Base-by-base conservation (phyloP, 1,140 invertebrate species). In the Lutraria rhynchaena region DNA sequence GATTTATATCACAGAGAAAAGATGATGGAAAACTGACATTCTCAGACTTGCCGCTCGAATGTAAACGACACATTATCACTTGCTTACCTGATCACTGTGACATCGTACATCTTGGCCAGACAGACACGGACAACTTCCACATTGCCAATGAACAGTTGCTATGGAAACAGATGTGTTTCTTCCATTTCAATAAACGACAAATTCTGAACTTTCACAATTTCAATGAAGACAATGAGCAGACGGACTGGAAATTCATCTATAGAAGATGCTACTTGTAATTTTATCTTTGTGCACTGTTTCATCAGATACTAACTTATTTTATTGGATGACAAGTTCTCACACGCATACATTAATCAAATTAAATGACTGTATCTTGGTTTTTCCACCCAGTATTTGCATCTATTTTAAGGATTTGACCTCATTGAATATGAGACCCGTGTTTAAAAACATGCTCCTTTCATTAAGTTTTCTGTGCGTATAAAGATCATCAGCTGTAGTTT, bases 31-130 rank as follows among this genome's bases (percentile, higher is more conserved):
- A 95, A 87, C 95, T 96, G 13, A 96, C 96, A 87, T 94, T 99
- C 87, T 94, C 96, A 53, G 96, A 99, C 90, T 93, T 99, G 60
- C 98, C 98, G 27, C 95, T 97, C 88, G 98, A 99, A 91, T 97
- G 98, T 88, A 94, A 99, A 49, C 94, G 98, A 51, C 96, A 98
- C 91, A 96, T 99, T 67, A 94, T 99, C 60, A 92, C 97, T 17
- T 95, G 97, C 89, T 94, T 99, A 86, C 95, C 96, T 71, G 97
- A 99, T 93, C 97, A 99, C 92, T 95, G 95, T 89, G 98, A 99
- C 92, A 94, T 99, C 86, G 95, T 96, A 84, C 95, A 94, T 60
- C 93, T 94, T 7, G 95, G 93, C 85, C 94, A 93, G 94, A 95
- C 96, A 3, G 96, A 95, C 93, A 93, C 93, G 69, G 93, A 95